Evolutionary conservation across 2,113 vertebrate species (phyloP).

Genomic region (Bos indicus): DNA sequence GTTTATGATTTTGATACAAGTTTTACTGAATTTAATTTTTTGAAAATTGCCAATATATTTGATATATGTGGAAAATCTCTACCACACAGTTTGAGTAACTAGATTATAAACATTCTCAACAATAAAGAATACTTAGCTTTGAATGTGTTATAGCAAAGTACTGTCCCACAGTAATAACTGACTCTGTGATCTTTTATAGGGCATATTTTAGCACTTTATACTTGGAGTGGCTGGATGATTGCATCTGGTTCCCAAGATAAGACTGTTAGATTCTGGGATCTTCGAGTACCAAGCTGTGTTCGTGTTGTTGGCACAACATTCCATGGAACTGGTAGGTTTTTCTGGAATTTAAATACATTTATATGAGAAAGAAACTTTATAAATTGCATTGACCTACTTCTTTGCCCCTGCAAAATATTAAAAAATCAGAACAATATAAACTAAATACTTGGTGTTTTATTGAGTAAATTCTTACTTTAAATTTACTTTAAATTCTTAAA

Average conservation of each 20-base stretch:
- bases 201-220: conserved; percentile 98
- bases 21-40: conserved; percentile 24
- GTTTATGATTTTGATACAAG: not conserved
- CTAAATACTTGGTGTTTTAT: not conserved
- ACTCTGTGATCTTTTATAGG: conserved; percentile 78
- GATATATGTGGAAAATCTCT: not conserved
- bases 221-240: conserved; percentile 99
- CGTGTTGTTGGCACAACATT: conserved; percentile 97
- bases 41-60: not conserved
- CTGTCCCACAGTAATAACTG: not conserved
- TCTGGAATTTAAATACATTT: conserved; percentile 5
- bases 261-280: conserved; percentile 98
- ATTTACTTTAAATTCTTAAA: conserved; percentile 37
- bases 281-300: conserved; percentile 97
- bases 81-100: not conserved
- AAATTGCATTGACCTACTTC: not conserved
- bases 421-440: not conserved
- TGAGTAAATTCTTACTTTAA: not conserved
- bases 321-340: conserved; percentile 92
- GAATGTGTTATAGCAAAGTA: not conserved
- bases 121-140: not conserved
- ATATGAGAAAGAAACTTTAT: not conserved
- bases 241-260: conserved; percentile 98
- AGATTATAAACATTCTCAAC: not conserved
- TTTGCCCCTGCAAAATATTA: not conserved